A percentile compares a stretch with the other conserved stretches of the same genome.
phyloP scores from a whole-genome alignment of 2,113 vertebrate species.

The Podilymbus podiceps region DNA sequence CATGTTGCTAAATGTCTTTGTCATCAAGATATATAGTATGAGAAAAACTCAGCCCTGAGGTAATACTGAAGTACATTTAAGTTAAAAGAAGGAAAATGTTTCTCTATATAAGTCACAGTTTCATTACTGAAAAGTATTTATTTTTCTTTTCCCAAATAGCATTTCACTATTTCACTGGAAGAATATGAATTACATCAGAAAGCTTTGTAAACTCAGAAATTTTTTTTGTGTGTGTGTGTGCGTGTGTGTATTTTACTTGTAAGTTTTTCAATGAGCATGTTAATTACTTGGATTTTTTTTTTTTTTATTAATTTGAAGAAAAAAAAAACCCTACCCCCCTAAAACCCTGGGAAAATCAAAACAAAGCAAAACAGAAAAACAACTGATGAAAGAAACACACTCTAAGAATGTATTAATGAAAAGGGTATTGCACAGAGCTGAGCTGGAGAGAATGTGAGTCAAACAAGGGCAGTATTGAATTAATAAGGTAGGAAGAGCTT shows the following conservation, averaged over 20 bases:
- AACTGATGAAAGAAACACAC: neutral
- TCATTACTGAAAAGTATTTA: neutral
- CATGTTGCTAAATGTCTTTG: neutral
- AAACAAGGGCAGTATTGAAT: neutral
- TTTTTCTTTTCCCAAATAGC: neutral
- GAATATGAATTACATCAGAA: neutral
- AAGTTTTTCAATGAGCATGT: neutral
- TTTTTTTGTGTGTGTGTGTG: neutral
- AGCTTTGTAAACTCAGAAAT: neutral
- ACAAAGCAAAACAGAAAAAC: neutral
- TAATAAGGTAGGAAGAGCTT: neutral
- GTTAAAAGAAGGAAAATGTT: neutral
- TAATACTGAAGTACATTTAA: neutral
- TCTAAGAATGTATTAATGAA: neutral
- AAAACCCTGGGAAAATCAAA: neutral
- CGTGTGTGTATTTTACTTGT: neutral
- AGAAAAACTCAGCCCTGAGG: neutral
- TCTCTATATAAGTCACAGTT: neutral
- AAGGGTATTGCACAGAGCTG: neutral
- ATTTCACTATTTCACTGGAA: neutral
- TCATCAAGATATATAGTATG: no score
- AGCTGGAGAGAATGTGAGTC: neutral
- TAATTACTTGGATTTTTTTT: neutral
- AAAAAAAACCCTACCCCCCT: neutral
- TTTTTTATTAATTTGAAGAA: neutral